These are phyloP conservation scores for Platycercus adscitus DNA, from an alignment of 2,113 vertebrate species.

Conservation along the genomic window DNA sequence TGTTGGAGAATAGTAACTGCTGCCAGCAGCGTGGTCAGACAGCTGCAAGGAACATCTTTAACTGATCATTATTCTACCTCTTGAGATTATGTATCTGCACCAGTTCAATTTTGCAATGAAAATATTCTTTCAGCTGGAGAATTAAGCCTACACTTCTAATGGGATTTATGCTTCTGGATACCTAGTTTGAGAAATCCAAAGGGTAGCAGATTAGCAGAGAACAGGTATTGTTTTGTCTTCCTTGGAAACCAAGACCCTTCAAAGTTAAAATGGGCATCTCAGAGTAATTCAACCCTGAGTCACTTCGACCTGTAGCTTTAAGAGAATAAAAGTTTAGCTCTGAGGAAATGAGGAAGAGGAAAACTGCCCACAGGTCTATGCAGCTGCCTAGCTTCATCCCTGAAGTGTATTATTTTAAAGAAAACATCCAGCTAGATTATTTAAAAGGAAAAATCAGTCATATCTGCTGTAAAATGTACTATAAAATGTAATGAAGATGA, in stretches of 20 bases:
- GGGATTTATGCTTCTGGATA: background rate
- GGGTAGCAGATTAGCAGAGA: background rate
- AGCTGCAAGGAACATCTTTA: background rate
- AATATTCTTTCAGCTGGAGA: background rate
- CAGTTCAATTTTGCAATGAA: background rate
- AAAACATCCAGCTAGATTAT: background rate
- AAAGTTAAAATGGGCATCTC: background rate
- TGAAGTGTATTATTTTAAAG: background rate
- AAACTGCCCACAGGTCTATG: background rate
- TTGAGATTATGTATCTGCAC: background rate
- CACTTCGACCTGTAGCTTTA: background rate
- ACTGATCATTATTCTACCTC: background rate
- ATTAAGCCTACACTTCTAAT: background rate
- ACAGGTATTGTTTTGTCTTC: background rate
- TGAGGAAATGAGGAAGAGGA: background rate
- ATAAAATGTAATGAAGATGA: background rate
- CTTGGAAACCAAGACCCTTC: background rate
- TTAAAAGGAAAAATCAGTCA: background rate
- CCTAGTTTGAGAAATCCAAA: background rate
- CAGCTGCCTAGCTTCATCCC: background rate
- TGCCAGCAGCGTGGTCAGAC: background rate
- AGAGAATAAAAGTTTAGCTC: background rate
- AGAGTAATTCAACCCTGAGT: background rate
- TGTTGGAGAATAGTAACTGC: background rate
- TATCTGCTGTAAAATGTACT: background rate